Evolutionary conservation across 2,797 vertebrate species (phyloP), one percentile per base, ranked within the genome.

Genomic region (Kryptolebias ocellatus): DNA sequence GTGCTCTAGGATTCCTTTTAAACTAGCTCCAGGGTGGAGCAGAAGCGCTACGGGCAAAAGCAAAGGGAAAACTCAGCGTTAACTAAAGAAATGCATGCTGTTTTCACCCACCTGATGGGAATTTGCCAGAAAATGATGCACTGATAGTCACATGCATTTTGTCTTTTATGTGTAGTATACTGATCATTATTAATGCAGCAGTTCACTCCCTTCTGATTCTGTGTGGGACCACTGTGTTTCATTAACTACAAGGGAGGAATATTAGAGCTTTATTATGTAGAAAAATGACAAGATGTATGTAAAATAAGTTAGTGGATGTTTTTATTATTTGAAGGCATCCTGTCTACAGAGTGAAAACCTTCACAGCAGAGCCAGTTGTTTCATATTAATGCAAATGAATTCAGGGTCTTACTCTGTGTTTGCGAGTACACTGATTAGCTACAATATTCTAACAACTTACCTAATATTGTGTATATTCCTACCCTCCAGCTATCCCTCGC

Each of bases 51-150:
- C 42, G 20, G 18, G 44, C 53, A 60, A 65, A 34, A 60, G 58
- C 34, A 68, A 53, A 67, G 47, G 39, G 34, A 27, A 72, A 14
- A 29, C 62, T 27, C 11, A 11, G 9, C 60, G 45, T 72, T 50
- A 72, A 34, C 56, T 49, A 75, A 5, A 12, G 58, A n/a, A 59
- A 18, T 28, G n/a, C 47, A 4, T 73, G 45, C 56, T 24, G 58
- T 61, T 71, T 74, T 52, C 7, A 51, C 44, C 53, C 7, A 51
- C 44, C 53, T 60, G 50, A 53, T 70, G 56, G 10, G 47, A 65
- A 20, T 60, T 18, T 63, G 28, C 51, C 53, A 34, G 56, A 56
- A 50, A 64, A 56, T 24, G 27, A 24, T 65, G 17, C 37, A 28
- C n/a, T 39, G 49, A 28, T 56, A 61, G 53, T 53, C 24, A 9